phyloP scores from a whole-genome alignment of 2,113 vertebrate species.

The Condylura cristata region DNA sequence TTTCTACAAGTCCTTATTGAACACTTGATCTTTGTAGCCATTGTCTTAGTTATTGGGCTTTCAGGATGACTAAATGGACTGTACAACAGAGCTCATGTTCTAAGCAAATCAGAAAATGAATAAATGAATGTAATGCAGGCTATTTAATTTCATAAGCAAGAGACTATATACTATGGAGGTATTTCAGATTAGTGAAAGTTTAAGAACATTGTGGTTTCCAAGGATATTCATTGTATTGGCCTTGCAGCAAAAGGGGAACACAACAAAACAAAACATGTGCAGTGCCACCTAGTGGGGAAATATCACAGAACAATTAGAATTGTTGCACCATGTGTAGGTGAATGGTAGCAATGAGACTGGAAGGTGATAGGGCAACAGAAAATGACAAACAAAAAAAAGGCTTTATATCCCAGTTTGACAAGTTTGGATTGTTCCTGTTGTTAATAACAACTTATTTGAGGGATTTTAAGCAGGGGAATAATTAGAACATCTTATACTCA shows the following conservation, averaged over 20 bases:
- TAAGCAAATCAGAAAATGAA: neutral
- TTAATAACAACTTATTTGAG: neutral
- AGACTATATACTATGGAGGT: neutral
- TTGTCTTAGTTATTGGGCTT: neutral
- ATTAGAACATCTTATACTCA: neutral
- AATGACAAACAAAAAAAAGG: neutral
- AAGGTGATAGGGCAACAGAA: neutral
- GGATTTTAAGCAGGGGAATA: neutral
- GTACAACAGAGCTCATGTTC: neutral
- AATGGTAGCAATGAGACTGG: neutral
- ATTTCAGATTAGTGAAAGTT: neutral
- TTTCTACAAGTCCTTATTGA: neutral
- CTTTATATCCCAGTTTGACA: neutral
- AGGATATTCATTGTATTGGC: neutral
- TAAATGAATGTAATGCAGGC: neutral
- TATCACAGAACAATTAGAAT: neutral
- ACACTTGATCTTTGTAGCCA: neutral
- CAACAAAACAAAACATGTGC: neutral
- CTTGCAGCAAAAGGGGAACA: too few species aligned
- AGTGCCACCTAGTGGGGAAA: slow-evolving; percentile 22
- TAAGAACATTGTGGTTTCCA: neutral
- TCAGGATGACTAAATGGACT: neutral
- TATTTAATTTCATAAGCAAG: neutral
- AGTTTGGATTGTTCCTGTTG: neutral
- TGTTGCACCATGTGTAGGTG: neutral